Evolutionary conservation across 2,888 invertebrate species (phyloP).

Genomic region (Drosophila macrospina): DNA sequence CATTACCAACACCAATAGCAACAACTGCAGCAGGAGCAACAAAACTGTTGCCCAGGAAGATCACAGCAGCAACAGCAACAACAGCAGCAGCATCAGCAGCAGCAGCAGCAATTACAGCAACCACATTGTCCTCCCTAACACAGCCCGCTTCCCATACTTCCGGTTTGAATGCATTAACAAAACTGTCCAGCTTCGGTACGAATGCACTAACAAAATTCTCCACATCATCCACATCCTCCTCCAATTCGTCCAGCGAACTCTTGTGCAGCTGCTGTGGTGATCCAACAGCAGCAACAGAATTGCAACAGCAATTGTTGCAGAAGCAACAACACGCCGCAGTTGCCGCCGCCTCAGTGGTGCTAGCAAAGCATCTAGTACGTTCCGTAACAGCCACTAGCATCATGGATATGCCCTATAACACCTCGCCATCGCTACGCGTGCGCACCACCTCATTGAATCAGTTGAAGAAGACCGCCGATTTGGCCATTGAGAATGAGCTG

Average conservation of each 20-base stretch:
- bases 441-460: conserved; percentile 84
- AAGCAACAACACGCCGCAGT: conserved; percentile 42
- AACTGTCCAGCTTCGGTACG: background rate
- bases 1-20: conserved; percentile 30
- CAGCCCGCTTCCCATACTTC: background rate
- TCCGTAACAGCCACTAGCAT: conserved; percentile 83
- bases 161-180: too few species aligned
- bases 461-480: conserved; percentile 83
- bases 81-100: background rate
- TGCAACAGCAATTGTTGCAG: conserved; percentile 5
- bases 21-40: background rate
- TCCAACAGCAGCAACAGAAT: conserved; percentile 8
- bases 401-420: conserved; percentile 84
- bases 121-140: background rate
- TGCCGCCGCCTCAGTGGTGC: conserved; percentile 43
- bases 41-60: background rate
- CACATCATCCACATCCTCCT: conserved; percentile 16
- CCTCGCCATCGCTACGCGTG: conserved; percentile 84
- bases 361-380: conserved; percentile 74
- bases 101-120: background rate
- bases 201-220: background rate
- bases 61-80: background rate
- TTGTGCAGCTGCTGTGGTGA: conserved; percentile 37
- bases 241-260: conserved; percentile 21
- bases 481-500: conserved; percentile 86